Percentiles rank a stretch among this genome's conserved stretches.
Conservation (phyloP, 2,888 invertebrate genomes). For the Aphodius granarius region DNA sequence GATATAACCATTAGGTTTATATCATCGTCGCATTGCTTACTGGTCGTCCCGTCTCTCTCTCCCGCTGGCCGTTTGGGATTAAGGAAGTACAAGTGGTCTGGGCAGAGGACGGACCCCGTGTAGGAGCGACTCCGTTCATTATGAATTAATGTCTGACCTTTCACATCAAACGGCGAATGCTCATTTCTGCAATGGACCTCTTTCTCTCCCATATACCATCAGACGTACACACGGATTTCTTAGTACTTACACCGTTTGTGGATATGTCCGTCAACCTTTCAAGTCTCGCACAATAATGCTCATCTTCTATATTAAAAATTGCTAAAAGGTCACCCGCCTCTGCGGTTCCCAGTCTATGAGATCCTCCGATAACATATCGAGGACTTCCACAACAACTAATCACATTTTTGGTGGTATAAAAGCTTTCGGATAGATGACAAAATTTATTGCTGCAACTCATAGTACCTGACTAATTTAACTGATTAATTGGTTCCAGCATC, state of each 20-base stretch:
- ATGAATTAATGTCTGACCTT: slow-evolving; percentile 53
- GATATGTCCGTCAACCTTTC: neutral
- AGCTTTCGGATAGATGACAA: no score
- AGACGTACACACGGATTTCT: neutral
- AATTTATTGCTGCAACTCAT: no score
- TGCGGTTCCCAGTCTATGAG: neutral
- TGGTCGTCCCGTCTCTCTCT: slow-evolving; percentile 30
- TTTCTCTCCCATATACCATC: neutral
- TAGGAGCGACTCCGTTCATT: slow-evolving; percentile 50
- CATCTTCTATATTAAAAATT: neutral
- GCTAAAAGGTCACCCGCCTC: neutral
- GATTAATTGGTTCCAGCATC: neutral
- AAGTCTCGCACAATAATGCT: neutral
- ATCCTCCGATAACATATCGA: neutral
- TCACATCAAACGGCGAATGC: slow-evolving; percentile 41
- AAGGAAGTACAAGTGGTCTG: slow-evolving; percentile 56
- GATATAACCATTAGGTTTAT: slow-evolving; percentile 57
- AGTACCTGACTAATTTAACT: neutral
- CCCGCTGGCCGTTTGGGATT: slow-evolving; percentile 43
- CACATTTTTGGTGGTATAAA: neutral
- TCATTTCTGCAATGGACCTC: slow-evolving; percentile 41
- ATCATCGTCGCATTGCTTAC: slow-evolving; percentile 50
- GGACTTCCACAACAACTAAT: neutral
- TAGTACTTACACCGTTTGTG: neutral
- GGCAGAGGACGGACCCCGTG: slow-evolving; percentile 19